Conservation (phyloP, 2,797 vertebrate species). For the Tympanoctomys barrerae region DNA sequence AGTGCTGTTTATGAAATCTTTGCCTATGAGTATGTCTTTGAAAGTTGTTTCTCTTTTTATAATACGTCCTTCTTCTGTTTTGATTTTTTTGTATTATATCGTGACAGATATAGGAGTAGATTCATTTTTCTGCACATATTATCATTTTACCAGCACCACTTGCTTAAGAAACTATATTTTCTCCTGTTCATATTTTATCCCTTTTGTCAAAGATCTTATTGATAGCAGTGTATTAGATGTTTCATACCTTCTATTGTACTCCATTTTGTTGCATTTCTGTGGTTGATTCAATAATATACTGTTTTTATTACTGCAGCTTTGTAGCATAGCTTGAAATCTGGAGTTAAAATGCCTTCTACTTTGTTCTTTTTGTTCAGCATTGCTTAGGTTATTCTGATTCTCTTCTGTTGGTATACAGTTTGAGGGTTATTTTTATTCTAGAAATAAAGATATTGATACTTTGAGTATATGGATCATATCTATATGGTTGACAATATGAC, state of each 20-base stretch:
- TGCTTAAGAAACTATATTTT: not conserved
- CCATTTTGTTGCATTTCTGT: not conserved
- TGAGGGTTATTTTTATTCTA: not conserved
- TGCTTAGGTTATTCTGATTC: not conserved
- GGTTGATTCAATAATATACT: too few species aligned
- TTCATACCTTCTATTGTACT: not conserved
- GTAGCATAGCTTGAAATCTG: not conserved
- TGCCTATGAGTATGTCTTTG: not conserved
- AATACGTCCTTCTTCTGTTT: not conserved
- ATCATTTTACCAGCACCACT: not conserved
- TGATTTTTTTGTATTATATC: not conserved
- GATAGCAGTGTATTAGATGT: not conserved
- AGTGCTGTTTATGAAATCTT: not conserved
- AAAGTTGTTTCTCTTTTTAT: not conserved
- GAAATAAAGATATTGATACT: not conserved
- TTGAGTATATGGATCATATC: not conserved
- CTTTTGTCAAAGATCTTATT: not conserved
- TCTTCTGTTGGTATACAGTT: not conserved
- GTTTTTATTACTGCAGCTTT: not conserved
- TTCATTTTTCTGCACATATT: not conserved
- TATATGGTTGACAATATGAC: not conserved
- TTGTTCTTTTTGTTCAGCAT: not conserved
- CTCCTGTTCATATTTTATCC: not conserved
- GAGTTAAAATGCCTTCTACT: not conserved
- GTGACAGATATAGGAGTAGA: not conserved